These are phyloP conservation scores for Rhopalosiphum padi DNA, from an alignment of 1,140 invertebrate genomes.

Conservation along the genomic window DNA sequence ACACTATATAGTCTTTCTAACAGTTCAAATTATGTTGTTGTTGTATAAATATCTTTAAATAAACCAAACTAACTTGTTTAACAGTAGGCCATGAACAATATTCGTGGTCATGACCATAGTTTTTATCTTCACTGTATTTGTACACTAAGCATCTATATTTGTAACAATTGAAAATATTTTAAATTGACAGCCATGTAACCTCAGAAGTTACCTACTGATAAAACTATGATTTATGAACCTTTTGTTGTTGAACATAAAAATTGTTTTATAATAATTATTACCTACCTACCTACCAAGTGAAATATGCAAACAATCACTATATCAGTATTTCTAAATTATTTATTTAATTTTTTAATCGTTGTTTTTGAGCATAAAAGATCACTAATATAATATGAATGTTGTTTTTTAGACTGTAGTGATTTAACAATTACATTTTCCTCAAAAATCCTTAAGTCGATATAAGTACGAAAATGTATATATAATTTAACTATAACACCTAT, in stretches of 20 bases:
- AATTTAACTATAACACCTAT: not conserved
- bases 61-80: constrained; percentile 21
- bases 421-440: not conserved
- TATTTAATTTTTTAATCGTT: not conserved
- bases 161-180: constrained; percentile 34
- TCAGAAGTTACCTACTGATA: not conserved
- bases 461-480: not conserved
- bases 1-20: not conserved
- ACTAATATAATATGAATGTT: not conserved
- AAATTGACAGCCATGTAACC: constrained; percentile 18
- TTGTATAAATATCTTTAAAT: constrained; percentile 10
- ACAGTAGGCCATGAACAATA: constrained; percentile 1
- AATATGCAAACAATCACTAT: not conserved
- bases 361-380: not conserved
- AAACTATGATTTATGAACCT: constrained; percentile 26
- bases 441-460: not conserved
- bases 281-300: not conserved
- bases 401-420: not conserved
- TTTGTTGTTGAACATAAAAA: not conserved
- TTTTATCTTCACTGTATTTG: not conserved
- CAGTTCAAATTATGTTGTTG: constrained; percentile 5
- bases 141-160: not conserved
- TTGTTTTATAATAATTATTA: constrained; percentile 17
- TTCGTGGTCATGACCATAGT: constrained; percentile 13
- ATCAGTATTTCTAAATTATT: not conserved